Evolutionary conservation across 1,140 invertebrate species (phyloP).

Genomic region (Nymphalis io): DNA sequence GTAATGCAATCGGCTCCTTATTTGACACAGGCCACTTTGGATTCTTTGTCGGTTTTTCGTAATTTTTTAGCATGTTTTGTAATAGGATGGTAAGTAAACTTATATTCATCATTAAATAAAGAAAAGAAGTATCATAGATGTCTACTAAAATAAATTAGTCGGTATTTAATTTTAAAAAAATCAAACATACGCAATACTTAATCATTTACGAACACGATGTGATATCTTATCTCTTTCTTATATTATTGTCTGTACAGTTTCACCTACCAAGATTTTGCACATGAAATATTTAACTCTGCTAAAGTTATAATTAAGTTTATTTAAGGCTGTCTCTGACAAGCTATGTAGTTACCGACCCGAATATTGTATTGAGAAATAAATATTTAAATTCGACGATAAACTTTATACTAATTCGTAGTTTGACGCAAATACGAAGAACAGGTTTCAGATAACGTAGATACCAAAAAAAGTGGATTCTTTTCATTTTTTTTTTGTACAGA

Average conservation of each 20-base stretch:
- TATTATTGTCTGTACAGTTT: not conserved
- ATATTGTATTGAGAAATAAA: not conserved
- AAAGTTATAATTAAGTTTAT: constrained; percentile 2
- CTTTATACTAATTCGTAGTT: not conserved
- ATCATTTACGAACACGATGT: too few species aligned
- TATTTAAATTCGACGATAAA: constrained; percentile 1
- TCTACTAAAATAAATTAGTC: too few species aligned
- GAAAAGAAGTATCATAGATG: too few species aligned
- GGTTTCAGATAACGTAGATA: not conserved
- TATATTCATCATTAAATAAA: too few species aligned
- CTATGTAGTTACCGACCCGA: not conserved
- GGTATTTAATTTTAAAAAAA: too few species aligned
- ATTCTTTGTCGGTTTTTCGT: too few species aligned
- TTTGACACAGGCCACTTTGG: too few species aligned
- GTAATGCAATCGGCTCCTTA: too few species aligned
- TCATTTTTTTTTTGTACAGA: not conserved
- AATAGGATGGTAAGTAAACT: too few species aligned
- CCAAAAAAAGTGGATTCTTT: not conserved
- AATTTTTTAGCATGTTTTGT: too few species aligned
- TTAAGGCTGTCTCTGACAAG: not conserved
- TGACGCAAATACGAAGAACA: constrained; percentile 1
- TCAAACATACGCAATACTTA: too few species aligned
- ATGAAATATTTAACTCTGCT: not conserved
- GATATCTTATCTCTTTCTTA: too few species aligned
- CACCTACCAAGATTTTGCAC: not conserved